Base-by-base conservation (phyloP, 2,888 invertebrate species). In the Hirtodrosophila trivittata region DNA sequence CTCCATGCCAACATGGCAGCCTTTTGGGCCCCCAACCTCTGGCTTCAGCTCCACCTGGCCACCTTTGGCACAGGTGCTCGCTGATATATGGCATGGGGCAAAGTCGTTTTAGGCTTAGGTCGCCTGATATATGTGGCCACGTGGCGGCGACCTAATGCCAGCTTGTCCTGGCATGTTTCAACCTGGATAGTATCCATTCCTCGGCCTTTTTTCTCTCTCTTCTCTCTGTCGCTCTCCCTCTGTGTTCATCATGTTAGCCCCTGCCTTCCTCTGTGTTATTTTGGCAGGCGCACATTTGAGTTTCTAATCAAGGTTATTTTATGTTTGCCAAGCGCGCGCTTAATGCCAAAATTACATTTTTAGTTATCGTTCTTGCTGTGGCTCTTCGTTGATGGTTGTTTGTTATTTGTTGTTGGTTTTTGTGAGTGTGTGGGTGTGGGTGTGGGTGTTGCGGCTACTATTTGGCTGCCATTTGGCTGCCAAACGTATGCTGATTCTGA, bases 321-420 rank as follows among this genome's bases (percentile, higher is more conserved):
- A 81, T 81, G 80, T 85, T 67, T 67, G 69, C 66, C 78, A 75
- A 75, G 76, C 80, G 72, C 64, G 63, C 58, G 63, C 58, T 67
- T 86, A 86, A 86, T 78, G 86, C 86, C 86, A 69, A 83, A 82
- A 82, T 82, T 83, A 82, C 86, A 83, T 80, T 86, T 76, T 83
- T 74, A 76, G 84, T 83, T 75, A 55, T 59, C 59, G 63, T 46
- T 55, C 32, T 46, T 51, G 51, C 12, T 25, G 39, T 28, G 28
- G 49, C 30, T 52, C 13, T 56, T 56, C n/a, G 49, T 9, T 12
- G 10, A 4, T 32, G 6, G 33, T 56, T 52, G 43, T 32, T 54
- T 45, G 66, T 43, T 65, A 9, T 25, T 39, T 37, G 7, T 28
- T 28, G 7, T 28, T 28, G 28, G 12, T 41, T 28, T 1, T 28